Evolutionary conservation across 2,113 vertebrate species (phyloP).

Genomic region (Callopanchax toddi): DNA sequence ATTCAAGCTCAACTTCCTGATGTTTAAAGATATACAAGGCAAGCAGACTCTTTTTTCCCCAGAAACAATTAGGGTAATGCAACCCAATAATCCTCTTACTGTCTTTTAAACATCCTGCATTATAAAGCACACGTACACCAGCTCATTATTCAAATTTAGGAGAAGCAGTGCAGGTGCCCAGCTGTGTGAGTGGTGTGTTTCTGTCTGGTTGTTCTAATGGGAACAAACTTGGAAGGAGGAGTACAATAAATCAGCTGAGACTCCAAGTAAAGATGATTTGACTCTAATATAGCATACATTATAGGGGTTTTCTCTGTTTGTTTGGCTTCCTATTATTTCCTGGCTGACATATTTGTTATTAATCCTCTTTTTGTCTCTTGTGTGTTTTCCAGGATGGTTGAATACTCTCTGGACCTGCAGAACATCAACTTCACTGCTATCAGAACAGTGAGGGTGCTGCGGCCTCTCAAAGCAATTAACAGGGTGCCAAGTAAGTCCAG

Average conservation of each 20-base stretch:
- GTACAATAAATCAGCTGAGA: not conserved
- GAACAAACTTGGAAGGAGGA: constrained; percentile 16
- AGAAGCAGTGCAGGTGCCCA: not conserved
- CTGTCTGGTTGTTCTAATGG: constrained; percentile 8
- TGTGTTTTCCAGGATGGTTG: constrained; percentile 87
- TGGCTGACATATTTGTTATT: not conserved
- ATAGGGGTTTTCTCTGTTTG: not conserved
- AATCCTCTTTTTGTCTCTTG: constrained; percentile 2
- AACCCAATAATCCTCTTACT: not conserved
- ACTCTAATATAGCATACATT: not conserved
- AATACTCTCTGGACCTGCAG: constrained; percentile 96
- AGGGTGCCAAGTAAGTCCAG: constrained; percentile 94
- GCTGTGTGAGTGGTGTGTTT: not conserved
- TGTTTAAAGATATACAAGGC: not conserved
- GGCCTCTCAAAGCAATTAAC: constrained; percentile 98
- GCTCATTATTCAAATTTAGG: constrained; percentile 50
- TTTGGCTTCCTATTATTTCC: not conserved
- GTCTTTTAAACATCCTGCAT: constrained; percentile 14
- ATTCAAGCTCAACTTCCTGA: not conserved
- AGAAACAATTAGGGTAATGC: not conserved
- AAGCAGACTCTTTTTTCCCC: too few species aligned
- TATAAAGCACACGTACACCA: constrained; percentile 24
- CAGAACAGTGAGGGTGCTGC: constrained; percentile 93
- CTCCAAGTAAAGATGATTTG: not conserved
- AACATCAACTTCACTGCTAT: constrained; percentile 97